Evolutionary conservation across 2,113 vertebrate genomes (phyloP).

Genomic region (Vanacampus margaritifer): DNA sequence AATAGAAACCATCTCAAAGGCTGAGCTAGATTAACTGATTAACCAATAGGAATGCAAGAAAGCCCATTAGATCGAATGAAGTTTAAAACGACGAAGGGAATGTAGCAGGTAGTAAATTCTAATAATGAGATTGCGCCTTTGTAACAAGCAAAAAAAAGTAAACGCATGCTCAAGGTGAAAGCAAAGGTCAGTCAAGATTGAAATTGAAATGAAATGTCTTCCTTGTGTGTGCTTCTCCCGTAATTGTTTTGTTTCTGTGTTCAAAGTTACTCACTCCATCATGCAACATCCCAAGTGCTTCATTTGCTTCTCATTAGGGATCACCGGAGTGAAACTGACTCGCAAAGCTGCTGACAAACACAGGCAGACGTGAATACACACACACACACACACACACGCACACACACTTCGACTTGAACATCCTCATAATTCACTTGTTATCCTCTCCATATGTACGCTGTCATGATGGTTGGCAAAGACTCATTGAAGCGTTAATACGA

Average conservation of each 20-base stretch:
- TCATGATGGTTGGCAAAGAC: constrained; percentile 40
- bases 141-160: background rate
- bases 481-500: constrained; percentile 22
- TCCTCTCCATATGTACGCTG: constrained; percentile 33
- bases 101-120: background rate
- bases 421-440: constrained; percentile 32
- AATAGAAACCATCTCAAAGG: background rate
- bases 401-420: constrained; percentile 15
- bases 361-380: background rate
- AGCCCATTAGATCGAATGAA: background rate
- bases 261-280: constrained; percentile 19
- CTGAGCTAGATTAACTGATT: background rate
- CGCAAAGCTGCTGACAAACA: constrained; percentile 7
- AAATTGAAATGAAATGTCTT: background rate
- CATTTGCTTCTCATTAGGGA: constrained; percentile 53
- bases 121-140: background rate
- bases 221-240: constrained; percentile 2
- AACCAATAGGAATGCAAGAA: background rate
- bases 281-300: constrained; percentile 42
- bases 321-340: constrained; percentile 37
- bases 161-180: background rate
- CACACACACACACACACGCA: constrained; percentile 1
- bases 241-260: constrained; percentile 35
- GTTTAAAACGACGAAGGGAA: background rate
- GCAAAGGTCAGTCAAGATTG: background rate